A percentile compares a stretch with the other conserved stretches of the same genome.
Evolutionary conservation across 2,888 invertebrate genomes (phyloP).

Genomic region (Drosophila neonasuta): DNA sequence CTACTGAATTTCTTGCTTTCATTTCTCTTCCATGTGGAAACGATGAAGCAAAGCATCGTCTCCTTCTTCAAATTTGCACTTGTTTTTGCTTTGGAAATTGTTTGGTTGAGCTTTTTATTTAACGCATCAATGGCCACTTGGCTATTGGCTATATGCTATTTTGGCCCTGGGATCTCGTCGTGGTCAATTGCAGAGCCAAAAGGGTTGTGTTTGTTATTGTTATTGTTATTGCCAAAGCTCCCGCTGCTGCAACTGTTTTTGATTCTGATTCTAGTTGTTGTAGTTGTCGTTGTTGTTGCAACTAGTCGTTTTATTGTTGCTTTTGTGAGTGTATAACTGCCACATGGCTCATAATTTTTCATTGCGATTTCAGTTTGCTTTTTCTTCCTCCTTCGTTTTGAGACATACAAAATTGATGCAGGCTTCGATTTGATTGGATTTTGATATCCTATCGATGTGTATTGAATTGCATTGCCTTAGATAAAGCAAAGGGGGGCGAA

Average conservation of each 20-base stretch:
- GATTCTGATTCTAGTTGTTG: conserved; percentile 7
- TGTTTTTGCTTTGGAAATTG: conserved; percentile 62
- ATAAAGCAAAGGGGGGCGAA: neutral
- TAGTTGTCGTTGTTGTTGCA: conserved; percentile 19
- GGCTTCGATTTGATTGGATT: conserved; percentile 68
- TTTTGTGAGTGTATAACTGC: conserved; percentile 38
- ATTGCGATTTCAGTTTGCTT: conserved; percentile 54
- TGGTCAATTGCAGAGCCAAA: conserved; percentile 47
- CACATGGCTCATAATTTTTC: conserved; percentile 74
- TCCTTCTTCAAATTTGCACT: conserved; percentile 16
- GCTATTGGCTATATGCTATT: conserved; percentile 38
- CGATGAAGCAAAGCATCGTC: conserved; percentile 44
- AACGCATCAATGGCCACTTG: conserved; percentile 70
- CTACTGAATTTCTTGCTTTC: neutral
- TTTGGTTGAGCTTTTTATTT: conserved; percentile 73
- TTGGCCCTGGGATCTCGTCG: conserved; percentile 25
- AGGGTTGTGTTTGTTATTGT: conserved; percentile 35
- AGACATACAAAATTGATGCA: conserved; percentile 60
- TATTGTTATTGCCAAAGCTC: conserved; percentile 16
- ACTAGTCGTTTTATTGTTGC: conserved; percentile 25
- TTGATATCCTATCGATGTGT: conserved; percentile 60
- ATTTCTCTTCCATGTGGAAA: conserved; percentile 35
- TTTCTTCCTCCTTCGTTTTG: conserved; percentile 33
- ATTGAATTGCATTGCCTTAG: conserved; percentile 48
- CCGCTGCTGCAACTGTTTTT: neutral